Evolutionary conservation across 2,113 vertebrate genomes (phyloP).

Genomic region (Picathartes gymnocephalus): DNA sequence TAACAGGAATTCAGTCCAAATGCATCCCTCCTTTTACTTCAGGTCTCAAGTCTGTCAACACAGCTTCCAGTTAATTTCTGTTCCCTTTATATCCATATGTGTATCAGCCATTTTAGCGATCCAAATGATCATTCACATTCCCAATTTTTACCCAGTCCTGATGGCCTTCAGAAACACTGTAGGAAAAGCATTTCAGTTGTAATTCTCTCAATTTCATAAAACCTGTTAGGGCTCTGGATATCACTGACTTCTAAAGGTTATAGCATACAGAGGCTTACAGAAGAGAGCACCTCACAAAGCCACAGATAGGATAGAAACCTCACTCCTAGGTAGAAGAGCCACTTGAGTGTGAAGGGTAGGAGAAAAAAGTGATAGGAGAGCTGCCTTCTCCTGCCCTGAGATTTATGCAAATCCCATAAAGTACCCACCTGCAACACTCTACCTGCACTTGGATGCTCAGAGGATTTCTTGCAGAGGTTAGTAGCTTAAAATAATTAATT

Average conservation of each 20-base stretch:
- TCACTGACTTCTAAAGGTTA: neutral
- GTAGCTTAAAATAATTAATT: constrained; percentile 73
- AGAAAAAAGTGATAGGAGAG: neutral
- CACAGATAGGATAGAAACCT: neutral
- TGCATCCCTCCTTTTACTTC: neutral
- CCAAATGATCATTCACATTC: neutral
- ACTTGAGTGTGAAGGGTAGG: neutral
- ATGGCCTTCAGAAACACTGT: neutral
- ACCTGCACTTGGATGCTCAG: constrained; percentile 37
- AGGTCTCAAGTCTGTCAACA: neutral
- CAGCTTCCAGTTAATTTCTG: neutral
- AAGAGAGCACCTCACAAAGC: neutral
- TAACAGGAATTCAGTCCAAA: neutral
- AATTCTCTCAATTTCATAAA: neutral
- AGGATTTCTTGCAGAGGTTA: constrained; percentile 64
- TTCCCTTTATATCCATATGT: rapidly evolving
- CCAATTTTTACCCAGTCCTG: neutral
- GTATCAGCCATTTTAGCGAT: neutral
- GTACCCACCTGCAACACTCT: constrained; percentile 36
- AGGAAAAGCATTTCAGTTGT: neutral
- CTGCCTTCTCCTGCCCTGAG: neutral
- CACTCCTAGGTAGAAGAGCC: neutral
- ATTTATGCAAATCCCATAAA: constrained; percentile 39
- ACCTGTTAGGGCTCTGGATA: neutral
- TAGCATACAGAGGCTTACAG: neutral